A percentile compares a stretch with the other conserved stretches of the same genome.
Conservation (phyloP, 2,888 invertebrate genomes). For the Erpobdella octoculata region DNA sequence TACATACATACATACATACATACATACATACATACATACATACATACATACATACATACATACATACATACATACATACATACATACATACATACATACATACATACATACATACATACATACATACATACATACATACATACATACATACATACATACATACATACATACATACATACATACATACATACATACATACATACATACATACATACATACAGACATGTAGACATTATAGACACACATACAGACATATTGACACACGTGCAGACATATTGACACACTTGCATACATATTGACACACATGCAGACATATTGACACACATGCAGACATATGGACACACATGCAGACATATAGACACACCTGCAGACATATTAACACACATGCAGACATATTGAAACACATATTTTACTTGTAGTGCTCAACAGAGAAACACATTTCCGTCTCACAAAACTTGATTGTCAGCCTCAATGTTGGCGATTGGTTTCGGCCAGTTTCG, state of each 20-base stretch:
- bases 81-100: conserved; percentile 1
- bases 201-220: conserved; percentile 27
- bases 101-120: not conserved
- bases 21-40: conserved; percentile 26
- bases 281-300: conserved; percentile 30
- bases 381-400: not conserved
- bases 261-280: no score
- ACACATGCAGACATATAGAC: conserved; percentile 30
- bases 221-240: not conserved
- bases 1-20: conserved; percentile 30
- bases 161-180: conserved; percentile 29
- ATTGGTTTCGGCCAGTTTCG: no score
- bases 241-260: conserved; percentile 26
- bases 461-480: no score
- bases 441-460: no score
- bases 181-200: conserved; percentile 31
- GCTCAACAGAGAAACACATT: no score
- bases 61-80: not conserved
- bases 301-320: conserved; percentile 29
- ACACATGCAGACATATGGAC: conserved; percentile 27
- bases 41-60: conserved; percentile 21
- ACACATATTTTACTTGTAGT: no score
- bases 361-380: conserved; percentile 12
- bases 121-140: conserved; percentile 19
- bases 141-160: conserved; percentile 18